Evolutionary conservation across 2,888 invertebrate species (phyloP), one percentile per base, ranked within the genome.

Genomic region (Nephrotoma guestfalica): DNA sequence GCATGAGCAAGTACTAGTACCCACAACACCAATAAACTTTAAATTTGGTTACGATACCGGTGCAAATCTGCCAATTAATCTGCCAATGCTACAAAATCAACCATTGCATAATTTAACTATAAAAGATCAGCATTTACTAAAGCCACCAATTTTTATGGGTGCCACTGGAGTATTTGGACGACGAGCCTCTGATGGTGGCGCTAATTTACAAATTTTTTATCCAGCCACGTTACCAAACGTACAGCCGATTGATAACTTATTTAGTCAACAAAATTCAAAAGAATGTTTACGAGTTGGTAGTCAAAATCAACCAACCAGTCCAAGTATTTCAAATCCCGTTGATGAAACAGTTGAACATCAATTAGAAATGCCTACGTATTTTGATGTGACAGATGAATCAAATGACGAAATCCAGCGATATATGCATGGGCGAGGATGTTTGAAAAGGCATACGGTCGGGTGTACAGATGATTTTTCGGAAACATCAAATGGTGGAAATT

Each of bases 131-230:
- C 97, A 98, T 91, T 92, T 98, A 88, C 92, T 99, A 87, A 97
- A 98, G 91, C 98, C 98, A n/a, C 98, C 98, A 0, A 95, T 96
- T 87, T 96, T 97, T 13, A 95, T 97, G 94, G 96, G 96, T 90
- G 96, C 95, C 88, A 95, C 94, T 88, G 96, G 96, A 83, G 94
- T 95, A 86, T 97, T 97, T 92, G 97, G 97, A 6, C 94, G 98
- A 71, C 94, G 98, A 89, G 98, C 98, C 86, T 98, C 98, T 71
- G 98, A 98, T 92, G 98, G 98, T 89, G 98, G 98, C 87, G 98
- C 98, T 86, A 97, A 98, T 92, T 94, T 98, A 88, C 96, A 96
- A 88, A 94, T 95, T 88, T 94, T 93, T 89, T 94, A 94, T 90
- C 94, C 89, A 89, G 92, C 89, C 89, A 92, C 89, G 89, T 92